Conservation (phyloP, 2,888 invertebrate species). For the Hipparchia semele region DNA sequence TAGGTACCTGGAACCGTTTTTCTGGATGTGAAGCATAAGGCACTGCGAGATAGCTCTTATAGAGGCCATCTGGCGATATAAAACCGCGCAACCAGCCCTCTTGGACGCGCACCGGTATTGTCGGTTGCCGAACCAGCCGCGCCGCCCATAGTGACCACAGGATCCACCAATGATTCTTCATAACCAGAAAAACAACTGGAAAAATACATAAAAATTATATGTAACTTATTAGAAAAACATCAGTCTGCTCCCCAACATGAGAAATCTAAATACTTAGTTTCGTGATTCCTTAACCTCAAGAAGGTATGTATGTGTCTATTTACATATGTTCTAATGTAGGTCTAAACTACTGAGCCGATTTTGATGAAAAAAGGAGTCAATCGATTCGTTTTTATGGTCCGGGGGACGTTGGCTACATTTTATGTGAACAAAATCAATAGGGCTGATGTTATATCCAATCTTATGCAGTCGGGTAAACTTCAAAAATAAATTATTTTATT, state of each 20-base stretch:
- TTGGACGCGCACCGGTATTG: conserved; percentile 51
- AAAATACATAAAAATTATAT: neutral
- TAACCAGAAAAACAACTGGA: conserved; percentile 9
- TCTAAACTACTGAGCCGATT: neutral
- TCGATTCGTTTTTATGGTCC: no score
- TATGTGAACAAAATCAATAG: no score
- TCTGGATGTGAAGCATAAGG: conserved; percentile 59
- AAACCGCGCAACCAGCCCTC: conserved; percentile 49
- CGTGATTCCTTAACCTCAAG: no score
- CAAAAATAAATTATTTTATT: neutral
- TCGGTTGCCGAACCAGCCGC: conserved; percentile 64
- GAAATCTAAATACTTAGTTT: no score
- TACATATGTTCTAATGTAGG: neutral
- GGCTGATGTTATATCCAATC: no score
- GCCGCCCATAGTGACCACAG: conserved; percentile 70
- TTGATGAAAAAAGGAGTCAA: no score
- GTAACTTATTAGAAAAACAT: no score
- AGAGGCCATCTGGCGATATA: conserved; percentile 57
- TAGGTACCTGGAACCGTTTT: conserved; percentile 57
- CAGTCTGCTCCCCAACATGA: no score
- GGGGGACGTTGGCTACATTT: no score
- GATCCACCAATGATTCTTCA: conserved; percentile 60
- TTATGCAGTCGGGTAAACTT: no score
- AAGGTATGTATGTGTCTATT: no score
- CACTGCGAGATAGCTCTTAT: conserved; percentile 57